phyloP scores from a whole-genome alignment of 2,113 vertebrate genomes.

The Mus musculus region GRCm39 chr3:145213001-145213500 shows the following conservation, averaged over 20 bases:
- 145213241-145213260: not conserved
- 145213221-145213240: not conserved
- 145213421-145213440: constrained; percentile 88
- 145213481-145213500: constrained; percentile 89
- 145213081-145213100: not conserved
- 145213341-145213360: not conserved
- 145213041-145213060: not conserved
- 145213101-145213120: constrained; percentile 1
- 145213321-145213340: not conserved
- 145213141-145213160: constrained; percentile 29
- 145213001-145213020: not conserved
- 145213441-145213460: constrained; percentile 93
- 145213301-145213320: not conserved
- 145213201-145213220: not conserved
- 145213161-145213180: constrained; percentile 30
- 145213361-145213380: not conserved
- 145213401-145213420: constrained; percentile 91
- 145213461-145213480: constrained; percentile 90
- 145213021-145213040: not conserved
- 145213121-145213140: not conserved
- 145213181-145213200: not conserved
- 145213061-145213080: not conserved
- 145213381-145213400: constrained; percentile 65
- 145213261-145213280: not conserved
- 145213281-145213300: not conserved